These are phyloP conservation scores for Orchestia grillus DNA, from an alignment of 1,140 invertebrate species.

Conservation along the genomic window DNA sequence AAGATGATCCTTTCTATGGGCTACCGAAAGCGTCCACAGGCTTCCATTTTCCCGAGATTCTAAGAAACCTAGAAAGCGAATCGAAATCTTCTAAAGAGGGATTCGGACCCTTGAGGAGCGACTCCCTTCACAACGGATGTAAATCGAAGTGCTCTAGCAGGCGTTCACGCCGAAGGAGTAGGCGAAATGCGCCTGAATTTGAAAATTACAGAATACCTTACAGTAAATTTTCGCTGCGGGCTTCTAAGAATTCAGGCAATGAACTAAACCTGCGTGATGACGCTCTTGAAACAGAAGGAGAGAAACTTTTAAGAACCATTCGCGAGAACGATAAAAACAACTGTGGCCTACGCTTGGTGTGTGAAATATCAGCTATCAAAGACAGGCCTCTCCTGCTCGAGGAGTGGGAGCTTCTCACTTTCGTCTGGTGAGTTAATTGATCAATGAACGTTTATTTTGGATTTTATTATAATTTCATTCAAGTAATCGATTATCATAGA, in stretches of 20 bases:
- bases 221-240: neutral
- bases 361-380: conserved; percentile 2
- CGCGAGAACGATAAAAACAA: neutral
- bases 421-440: conserved; percentile 1
- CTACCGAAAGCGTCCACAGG: conserved; percentile 17
- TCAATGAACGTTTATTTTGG: neutral
- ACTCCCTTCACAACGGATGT: neutral
- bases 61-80: neutral
- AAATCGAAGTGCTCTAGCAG: neutral
- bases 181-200: neutral
- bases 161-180: neutral
- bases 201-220: neutral
- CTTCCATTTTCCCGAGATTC: neutral
- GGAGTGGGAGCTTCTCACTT: conserved; percentile 22
- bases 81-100: neutral
- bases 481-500: neutral
- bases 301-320: neutral
- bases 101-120: neutral
- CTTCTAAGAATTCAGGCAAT: neutral
- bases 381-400: neutral
- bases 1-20: neutral
- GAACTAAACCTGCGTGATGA: neutral
- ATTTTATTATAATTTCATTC: neutral
- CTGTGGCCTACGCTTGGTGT: neutral
- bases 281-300: neutral